Base-by-base conservation (phyloP, 2,113 vertebrate species). In the Gobius niger region DNA sequence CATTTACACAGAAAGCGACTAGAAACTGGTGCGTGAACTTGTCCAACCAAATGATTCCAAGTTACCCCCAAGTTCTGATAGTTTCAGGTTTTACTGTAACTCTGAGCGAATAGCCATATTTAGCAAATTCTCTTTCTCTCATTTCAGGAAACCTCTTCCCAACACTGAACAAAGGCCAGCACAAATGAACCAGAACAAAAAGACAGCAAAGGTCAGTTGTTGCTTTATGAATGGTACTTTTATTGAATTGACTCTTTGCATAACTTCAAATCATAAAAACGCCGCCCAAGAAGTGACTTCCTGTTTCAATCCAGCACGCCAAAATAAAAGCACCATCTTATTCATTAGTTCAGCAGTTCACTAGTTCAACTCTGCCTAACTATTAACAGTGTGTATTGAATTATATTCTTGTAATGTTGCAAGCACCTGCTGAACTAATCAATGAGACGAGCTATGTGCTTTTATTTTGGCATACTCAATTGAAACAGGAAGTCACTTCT, bases 201-300 rank as follows among this genome's bases (percentile, higher is more conserved):
- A 50, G n/a, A 44, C 4, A 13, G 12, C 70, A 9, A 83, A 83
- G 72, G 80, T 78, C 59, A 14, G 54, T 41, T 41, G 12, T 59
- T 40, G 9, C 56, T 11, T 41, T 14, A 15, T 7, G 24, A 14
- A 59, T 15, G 12, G 1, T 15, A 41, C 13, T 41, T 59, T 24
- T 12, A 12, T 16, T 3, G 50, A 52, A 52, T 16, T 51, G 15
- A 51, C 15, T 51, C 50, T 15, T n/a, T n/a, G n/a, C n/a, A n/a
- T n/a, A n/a, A n/a, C n/a, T n/a, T n/a, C n/a, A n/a, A n/a, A n/a
- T n/a, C n/a, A n/a, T n/a, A n/a, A n/a, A n/a, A n/a, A n/a, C n/a
- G n/a, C n/a, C n/a, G n/a, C n/a, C n/a, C n/a, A n/a, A n/a, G n/a
- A n/a, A n/a, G n/a, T n/a, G n/a, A n/a, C n/a, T n/a, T n/a, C n/a